Evolutionary conservation across 2,888 invertebrate genomes (phyloP), one percentile per base, ranked within the genome.

Genomic region (Bellardia bayeri): DNA sequence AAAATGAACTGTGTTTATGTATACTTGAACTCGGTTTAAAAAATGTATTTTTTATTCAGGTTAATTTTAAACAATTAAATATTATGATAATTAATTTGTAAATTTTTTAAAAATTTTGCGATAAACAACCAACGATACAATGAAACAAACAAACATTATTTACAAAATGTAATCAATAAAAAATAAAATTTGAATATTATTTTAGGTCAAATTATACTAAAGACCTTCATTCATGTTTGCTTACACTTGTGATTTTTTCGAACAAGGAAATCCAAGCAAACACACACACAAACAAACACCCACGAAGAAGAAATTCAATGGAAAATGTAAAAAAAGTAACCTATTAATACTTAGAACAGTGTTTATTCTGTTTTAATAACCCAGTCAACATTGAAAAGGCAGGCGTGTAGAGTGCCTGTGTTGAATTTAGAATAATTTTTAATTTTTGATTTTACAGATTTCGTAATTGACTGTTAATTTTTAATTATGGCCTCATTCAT

Each of bases 371-470:
- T 61, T 51, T 76, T 76, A 40, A 64, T 64, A 64, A 49, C 14
- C 40, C 37, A 13, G n/a, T 54, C 54, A 23, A 66, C 76, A 76
- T 76, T 76, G 64, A 76, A 33, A 9, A 58, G 23, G 13, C 11
- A 8, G 51, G 13, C 51, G 16, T n/a, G 7, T n/a, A 37, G 8
- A 33, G 2, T 14, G 33, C 61, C 33, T 37, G 61, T 61, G 16
- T 71, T 71, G 71, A 80, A 71, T 71, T 80, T 80, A 71, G 69
- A 80, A 80, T 80, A 42, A 45, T 45, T 45, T n/a, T 40, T 58
- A 49, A 8, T 64, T 76, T 33, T 51, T 63, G 14, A 13, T 56
- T 23, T 7, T 56, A 11, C 7, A 56, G 56, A 37, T 37, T 33
- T 61, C 37, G 58, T 61, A 61, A 74, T 45, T 40, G 23, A 16